Percentiles rank a stretch among this genome's conserved stretches.
These are phyloP conservation scores for Helobdella robusta DNA, from an alignment of 2,888 invertebrate species.

Conservation along the genomic window DNA sequence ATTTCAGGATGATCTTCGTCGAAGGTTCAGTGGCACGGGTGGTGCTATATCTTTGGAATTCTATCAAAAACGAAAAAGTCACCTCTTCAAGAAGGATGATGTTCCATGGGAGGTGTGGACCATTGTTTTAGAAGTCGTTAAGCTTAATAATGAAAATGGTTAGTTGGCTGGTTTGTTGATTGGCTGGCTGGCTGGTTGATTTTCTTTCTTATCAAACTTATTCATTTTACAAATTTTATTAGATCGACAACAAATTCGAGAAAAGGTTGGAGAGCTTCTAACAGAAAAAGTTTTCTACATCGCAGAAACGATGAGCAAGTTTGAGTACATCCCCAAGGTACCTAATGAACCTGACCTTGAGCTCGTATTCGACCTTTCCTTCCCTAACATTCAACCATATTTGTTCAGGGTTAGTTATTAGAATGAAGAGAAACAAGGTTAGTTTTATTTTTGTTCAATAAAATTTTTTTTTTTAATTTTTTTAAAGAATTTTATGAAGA, in stretches of 20 bases:
- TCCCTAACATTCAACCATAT: constrained; percentile 88
- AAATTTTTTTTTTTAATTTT: too few relatives aligned
- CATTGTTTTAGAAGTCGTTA: constrained; percentile 72
- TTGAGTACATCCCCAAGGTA: constrained; percentile 92
- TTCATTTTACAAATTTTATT: constrained; percentile 25
- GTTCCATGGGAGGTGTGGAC: constrained; percentile 99
- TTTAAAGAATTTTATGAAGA: too few relatives aligned
- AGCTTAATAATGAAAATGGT: constrained; percentile 70
- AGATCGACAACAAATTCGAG: constrained; percentile 75
- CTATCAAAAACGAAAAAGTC: constrained; percentile 77
- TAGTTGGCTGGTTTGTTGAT: constrained; percentile 31
- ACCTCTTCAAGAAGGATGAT: constrained; percentile 70
- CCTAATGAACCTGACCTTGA: constrained; percentile 83
- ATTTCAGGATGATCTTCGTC: constrained; percentile 20
- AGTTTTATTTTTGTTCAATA: too few relatives aligned
- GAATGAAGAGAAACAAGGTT: too few relatives aligned
- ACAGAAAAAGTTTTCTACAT: constrained; percentile 88
- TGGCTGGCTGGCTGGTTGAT: not conserved
- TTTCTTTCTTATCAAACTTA: not conserved
- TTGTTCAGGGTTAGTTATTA: constrained; percentile 68
- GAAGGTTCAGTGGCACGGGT: constrained; percentile 14
- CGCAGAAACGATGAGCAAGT: constrained; percentile 85
- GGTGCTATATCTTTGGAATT: constrained; percentile 64
- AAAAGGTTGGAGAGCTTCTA: constrained; percentile 56
- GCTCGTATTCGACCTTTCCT: constrained; percentile 84